Evolutionary conservation across 2,888 invertebrate species (phyloP).

Genomic region (Eueremaeus valkanovi): DNA sequence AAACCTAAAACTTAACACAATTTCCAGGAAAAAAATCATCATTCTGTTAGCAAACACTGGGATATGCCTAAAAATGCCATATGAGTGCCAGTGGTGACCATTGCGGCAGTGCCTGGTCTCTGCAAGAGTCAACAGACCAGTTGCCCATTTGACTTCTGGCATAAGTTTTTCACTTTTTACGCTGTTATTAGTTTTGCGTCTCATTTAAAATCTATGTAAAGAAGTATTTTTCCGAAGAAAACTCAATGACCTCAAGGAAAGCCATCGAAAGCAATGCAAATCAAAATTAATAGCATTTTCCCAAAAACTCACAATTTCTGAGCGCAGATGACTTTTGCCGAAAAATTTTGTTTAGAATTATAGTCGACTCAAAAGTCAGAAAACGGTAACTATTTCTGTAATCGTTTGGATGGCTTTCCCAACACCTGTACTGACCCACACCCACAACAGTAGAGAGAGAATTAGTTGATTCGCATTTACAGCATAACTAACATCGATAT

Average conservation of each 20-base stretch:
- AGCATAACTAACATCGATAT: background rate
- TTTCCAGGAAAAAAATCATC: constrained; percentile 7
- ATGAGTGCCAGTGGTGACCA: background rate
- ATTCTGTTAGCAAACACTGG: background rate
- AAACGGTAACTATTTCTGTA: background rate
- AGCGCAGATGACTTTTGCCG: background rate
- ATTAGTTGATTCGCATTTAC: constrained; percentile 9
- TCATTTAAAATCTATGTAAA: background rate
- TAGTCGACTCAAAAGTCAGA: background rate
- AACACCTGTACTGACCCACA: constrained; percentile 19
- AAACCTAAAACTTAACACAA: background rate
- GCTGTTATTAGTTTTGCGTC: constrained; percentile 10
- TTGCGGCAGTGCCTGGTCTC: background rate
- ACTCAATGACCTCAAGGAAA: constrained; percentile 8
- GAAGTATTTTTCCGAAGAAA: constrained; percentile 7
- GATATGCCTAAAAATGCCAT: background rate
- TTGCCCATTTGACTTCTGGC: constrained; percentile 9
- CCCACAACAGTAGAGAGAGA: background rate
- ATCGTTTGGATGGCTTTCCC: background rate
- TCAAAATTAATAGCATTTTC: constrained; percentile 17
- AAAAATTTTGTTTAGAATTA: too few species aligned
- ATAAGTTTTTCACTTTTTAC: background rate
- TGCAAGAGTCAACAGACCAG: too few species aligned
- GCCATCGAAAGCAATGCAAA: background rate
- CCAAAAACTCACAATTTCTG: background rate